A percentile compares a stretch with the other conserved stretches of the same genome.
Evolutionary conservation across 2,888 invertebrate genomes (phyloP).

Genomic region (Chaetogeoica ovagalla): DNA sequence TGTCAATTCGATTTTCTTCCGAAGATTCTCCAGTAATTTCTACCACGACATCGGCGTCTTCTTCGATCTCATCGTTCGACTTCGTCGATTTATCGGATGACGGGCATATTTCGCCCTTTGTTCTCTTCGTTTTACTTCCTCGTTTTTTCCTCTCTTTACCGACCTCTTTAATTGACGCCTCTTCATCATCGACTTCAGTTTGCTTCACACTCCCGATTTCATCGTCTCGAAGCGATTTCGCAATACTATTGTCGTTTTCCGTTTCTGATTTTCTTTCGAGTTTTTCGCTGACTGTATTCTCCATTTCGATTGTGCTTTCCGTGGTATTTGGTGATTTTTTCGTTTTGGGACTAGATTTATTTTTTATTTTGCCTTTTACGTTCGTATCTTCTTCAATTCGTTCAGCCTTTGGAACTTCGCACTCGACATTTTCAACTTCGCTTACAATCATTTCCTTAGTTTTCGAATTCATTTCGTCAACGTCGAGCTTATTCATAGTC

Average conservation of each 20-base stretch:
- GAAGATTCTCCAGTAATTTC: slow-evolving; percentile 26
- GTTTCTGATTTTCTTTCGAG: background rate
- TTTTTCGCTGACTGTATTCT: slow-evolving; percentile 8
- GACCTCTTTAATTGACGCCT: background rate
- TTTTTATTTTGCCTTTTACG: too few species aligned
- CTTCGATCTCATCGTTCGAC: background rate
- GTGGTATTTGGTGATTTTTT: background rate
- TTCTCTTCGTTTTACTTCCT: background rate
- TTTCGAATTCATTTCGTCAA: background rate
- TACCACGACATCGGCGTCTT: slow-evolving; percentile 10
- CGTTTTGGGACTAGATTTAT: slow-evolving; percentile 9
- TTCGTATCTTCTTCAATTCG: too few species aligned
- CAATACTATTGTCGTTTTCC: slow-evolving; percentile 45
- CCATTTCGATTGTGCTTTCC: background rate
- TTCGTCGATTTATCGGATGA: slow-evolving; percentile 6
- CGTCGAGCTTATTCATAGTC: background rate
- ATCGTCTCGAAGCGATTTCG: slow-evolving; percentile 54
- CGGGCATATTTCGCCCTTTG: background rate
- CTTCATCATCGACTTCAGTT: too few species aligned
- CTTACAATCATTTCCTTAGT: slow-evolving; percentile 38
- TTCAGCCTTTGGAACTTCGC: too few species aligned
- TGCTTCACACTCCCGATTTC: background rate
- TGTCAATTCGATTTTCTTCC: background rate
- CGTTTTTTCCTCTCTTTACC: slow-evolving; percentile 36
- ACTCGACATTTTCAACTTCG: slow-evolving; percentile 32